A percentile compares a stretch with the other conserved stretches of the same genome.
Evolutionary conservation across 2,113 vertebrate species (phyloP).

Genomic region (Limnothrissa miodon): DNA sequence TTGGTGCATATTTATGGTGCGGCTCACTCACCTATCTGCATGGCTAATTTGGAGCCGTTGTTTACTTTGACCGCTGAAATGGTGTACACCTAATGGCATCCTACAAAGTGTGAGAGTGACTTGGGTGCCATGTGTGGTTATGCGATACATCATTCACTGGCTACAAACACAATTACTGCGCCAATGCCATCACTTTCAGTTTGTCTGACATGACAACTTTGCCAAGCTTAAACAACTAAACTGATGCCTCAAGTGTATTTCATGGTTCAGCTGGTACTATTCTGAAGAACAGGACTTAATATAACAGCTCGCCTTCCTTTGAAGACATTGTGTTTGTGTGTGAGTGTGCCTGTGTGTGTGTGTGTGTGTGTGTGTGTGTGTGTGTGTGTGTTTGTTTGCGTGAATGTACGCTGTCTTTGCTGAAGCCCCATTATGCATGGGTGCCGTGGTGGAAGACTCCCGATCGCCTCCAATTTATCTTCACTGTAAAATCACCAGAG

Average conservation of each 20-base stretch:
- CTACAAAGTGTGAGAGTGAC: not conserved
- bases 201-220: not conserved
- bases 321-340: not conserved
- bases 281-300: not conserved
- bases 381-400: not conserved
- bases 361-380: not conserved
- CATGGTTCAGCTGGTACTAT: not conserved
- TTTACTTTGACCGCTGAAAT: not conserved
- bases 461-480: constrained; percentile 2
- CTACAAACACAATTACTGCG: not conserved
- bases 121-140: not conserved
- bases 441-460: not conserved
- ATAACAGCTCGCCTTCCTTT: not conserved
- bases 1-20: constrained; percentile 21
- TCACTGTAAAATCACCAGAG: not conserved
- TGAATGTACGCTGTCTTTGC: not conserved
- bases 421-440: constrained; percentile 12
- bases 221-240: not conserved
- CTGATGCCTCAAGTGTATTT: not conserved
- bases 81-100: not conserved
- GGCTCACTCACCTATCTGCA: not conserved
- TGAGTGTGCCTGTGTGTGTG: not conserved
- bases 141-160: not conserved
- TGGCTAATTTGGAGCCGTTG: not conserved
- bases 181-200: not conserved